Conservation (phyloP, 64 coral and sea anemone genomes). For the Montipora capricornis region DNA sequence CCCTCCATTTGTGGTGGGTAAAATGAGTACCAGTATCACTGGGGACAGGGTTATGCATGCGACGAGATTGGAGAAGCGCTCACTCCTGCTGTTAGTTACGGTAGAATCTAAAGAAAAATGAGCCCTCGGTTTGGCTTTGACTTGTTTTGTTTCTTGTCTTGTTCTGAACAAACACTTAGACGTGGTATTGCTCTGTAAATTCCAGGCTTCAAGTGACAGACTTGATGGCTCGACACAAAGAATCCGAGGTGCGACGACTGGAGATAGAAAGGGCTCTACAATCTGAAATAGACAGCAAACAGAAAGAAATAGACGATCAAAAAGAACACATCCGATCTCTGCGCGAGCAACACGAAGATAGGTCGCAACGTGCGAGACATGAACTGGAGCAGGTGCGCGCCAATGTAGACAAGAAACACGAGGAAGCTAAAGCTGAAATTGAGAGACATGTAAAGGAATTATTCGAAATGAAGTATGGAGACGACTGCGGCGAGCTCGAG, state of each 20-base stretch:
- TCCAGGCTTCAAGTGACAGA: slow-evolving; percentile 78
- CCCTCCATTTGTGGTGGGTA: too few species aligned
- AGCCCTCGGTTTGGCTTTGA: too few species aligned
- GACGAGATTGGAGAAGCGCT: too few species aligned
- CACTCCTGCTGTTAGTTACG: too few species aligned
- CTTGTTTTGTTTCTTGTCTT: too few species aligned
- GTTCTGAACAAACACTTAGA: too few species aligned
- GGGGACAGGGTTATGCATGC: too few species aligned
- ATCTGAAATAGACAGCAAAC: slow-evolving; percentile 82
- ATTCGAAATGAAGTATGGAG: slow-evolving; percentile 32
- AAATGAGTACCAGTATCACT: too few species aligned
- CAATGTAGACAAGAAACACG: slow-evolving; percentile 60
- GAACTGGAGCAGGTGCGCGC: slow-evolving; percentile 64
- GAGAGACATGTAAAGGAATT: slow-evolving; percentile 69
- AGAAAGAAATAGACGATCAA: slow-evolving; percentile 90
- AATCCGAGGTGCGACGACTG: slow-evolving; percentile 82
- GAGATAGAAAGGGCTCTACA: slow-evolving; percentile 86
- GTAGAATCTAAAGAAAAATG: too few species aligned
- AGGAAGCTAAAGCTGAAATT: slow-evolving; percentile 55
- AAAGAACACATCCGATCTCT: slow-evolving; percentile 78
- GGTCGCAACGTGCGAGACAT: slow-evolving; percentile 59
- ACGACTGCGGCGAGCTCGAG: not conserved
- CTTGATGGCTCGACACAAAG: slow-evolving; percentile 88
- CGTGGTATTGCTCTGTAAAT: not conserved
- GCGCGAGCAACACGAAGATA: slow-evolving; percentile 64